Evolutionary conservation across 2,797 vertebrate genomes (phyloP).

Genomic region (Pangasius macronema): DNA sequence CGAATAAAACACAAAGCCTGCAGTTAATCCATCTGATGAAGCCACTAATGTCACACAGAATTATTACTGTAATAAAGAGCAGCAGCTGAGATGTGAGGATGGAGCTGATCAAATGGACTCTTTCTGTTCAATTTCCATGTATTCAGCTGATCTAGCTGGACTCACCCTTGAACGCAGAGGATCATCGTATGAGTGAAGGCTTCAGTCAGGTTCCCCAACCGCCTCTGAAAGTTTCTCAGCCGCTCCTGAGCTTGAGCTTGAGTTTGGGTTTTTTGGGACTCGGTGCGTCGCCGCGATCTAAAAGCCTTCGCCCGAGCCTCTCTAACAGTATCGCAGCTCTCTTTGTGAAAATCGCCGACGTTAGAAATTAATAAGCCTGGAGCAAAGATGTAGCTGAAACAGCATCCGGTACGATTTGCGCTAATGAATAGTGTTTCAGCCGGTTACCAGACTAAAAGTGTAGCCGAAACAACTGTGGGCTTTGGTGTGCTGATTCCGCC

Average conservation of each 20-base stretch:
- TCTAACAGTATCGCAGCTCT: not conserved
- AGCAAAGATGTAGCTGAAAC: not conserved
- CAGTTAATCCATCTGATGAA: not conserved
- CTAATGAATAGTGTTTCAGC: conserved; percentile 41
- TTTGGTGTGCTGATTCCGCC: conserved; percentile 72
- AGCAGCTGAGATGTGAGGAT: not conserved
- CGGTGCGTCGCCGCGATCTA: not conserved
- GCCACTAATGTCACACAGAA: not conserved
- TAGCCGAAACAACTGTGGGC: conserved; percentile 48
- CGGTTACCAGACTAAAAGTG: conserved; percentile 38
- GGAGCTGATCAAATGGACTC: not conserved
- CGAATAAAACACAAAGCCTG: not conserved
- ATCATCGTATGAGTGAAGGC: conserved; percentile 81
- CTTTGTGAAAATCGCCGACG: not conserved
- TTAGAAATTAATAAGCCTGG: not conserved
- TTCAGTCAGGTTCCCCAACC: conserved; percentile 10
- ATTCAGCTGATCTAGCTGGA: conserved; percentile 30
- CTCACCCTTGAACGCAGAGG: conserved; percentile 94
- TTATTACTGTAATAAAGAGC: not conserved
- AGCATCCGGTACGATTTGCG: conserved; percentile 14
- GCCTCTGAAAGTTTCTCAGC: conserved; percentile 19
- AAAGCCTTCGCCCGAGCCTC: not conserved
- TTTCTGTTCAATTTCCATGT: not conserved
- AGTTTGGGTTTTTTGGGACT: not conserved
- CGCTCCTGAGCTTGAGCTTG: conserved; percentile 11